Percentiles rank a stretch among this genome's conserved stretches.
Evolutionary conservation across 2,797 vertebrate species (phyloP).

Genomic region (Balearica regulorum): DNA sequence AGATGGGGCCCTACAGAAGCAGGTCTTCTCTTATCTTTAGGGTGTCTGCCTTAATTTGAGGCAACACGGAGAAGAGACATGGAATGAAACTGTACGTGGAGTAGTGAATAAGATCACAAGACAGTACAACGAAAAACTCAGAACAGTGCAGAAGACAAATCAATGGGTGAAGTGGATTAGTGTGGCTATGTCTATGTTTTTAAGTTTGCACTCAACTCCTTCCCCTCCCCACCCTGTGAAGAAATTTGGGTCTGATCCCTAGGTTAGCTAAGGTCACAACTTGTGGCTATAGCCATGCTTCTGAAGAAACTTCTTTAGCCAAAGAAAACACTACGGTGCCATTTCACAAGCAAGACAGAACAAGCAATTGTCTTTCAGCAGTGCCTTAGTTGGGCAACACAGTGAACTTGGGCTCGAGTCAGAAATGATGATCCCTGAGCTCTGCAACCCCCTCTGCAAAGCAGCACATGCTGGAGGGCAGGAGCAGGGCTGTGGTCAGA

Average conservation of each 20-base stretch:
- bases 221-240: neutral
- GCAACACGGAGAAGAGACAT: neutral
- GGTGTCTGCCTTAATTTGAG: neutral
- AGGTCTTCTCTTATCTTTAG: neutral
- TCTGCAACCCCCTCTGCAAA: neutral
- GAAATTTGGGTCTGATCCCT: neutral
- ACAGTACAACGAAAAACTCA: neutral
- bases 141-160: neutral
- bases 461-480: neutral
- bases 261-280: neutral
- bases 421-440: neutral
- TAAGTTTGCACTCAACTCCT: neutral
- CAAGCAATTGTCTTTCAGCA: neutral
- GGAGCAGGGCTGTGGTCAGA: neutral
- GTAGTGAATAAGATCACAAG: neutral
- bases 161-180: neutral
- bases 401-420: neutral
- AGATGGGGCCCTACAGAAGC: slow-evolving; percentile 8
- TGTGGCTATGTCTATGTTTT: neutral
- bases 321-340: neutral
- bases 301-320: neutral
- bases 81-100: neutral
- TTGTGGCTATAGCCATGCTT: neutral
- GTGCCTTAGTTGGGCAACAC: neutral
- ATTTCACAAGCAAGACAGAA: neutral